A percentile compares a stretch with the other conserved stretches of the same genome.
phyloP scores from a whole-genome alignment of 2,888 invertebrate genomes.

The Megastigmus dorsalis region DNA sequence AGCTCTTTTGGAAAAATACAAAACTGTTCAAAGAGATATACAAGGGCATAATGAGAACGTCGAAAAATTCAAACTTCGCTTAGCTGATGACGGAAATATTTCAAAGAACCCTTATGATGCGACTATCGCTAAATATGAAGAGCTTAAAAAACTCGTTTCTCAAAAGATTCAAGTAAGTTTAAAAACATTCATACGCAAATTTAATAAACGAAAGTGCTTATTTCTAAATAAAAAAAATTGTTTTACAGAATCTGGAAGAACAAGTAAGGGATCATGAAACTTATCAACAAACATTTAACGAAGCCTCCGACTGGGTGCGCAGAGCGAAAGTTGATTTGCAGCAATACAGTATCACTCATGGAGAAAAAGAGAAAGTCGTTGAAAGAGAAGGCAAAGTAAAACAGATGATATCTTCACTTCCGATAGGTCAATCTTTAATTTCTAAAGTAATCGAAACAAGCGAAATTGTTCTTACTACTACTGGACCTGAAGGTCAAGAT shows the following conservation, averaged over 20 bases:
- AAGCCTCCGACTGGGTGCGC: conserved; percentile 90
- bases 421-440: conserved; percentile 84
- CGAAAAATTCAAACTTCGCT: conserved; percentile 84
- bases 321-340: conserved; percentile 88
- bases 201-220: background rate
- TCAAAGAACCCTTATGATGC: conserved; percentile 82
- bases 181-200: no score
- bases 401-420: conserved; percentile 81
- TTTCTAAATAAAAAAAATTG: background rate
- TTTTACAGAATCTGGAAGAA: conserved; percentile 82
- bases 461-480: conserved; percentile 83
- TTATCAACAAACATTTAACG: conserved; percentile 88
- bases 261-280: conserved; percentile 91
- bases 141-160: conserved; percentile 80
- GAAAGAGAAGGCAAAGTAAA: conserved; percentile 86
- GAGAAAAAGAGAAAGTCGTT: conserved; percentile 86
- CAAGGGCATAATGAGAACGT: conserved; percentile 86
- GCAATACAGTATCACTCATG: conserved; percentile 90
- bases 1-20: conserved; percentile 90
- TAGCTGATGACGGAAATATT: conserved; percentile 82
- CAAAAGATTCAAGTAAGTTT: conserved; percentile 80
- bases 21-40: conserved; percentile 87
- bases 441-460: conserved; percentile 85
- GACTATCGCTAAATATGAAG: conserved; percentile 83
- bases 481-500: conserved; percentile 89